Base-by-base conservation (phyloP, 2,888 invertebrate genomes). In the Gandaritis pyraliata region DNA sequence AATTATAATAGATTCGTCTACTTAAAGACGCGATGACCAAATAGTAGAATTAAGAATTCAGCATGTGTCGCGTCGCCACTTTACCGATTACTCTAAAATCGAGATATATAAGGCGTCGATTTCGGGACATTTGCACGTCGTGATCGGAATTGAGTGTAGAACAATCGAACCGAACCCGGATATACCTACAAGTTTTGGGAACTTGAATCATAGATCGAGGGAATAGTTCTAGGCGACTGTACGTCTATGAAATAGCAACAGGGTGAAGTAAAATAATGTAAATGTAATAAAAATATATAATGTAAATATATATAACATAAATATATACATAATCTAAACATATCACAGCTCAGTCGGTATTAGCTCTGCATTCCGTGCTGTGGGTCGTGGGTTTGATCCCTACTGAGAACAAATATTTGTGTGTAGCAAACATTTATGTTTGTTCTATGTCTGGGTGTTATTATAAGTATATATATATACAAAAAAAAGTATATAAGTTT, bases 21-120 rank as follows among this genome's bases (percentile, higher is more conserved):
- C 33, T 52, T 30, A 15, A 66, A 71, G 70, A 58, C 66, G 4
- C 38, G 38, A 43, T 16, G 43, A 13, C 11, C 43, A 43, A 43
- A 43, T 10, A 13, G 6, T 29, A 13, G 13, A 48, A 48, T 48
- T 33, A 72, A 47, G 61, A 66, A 90, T 85, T 85, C 88, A 43
- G 23, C 5, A 8, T 61, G 71, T 82, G 85, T 80, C 52, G 64
- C 11, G 5, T 57, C 50, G 68, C 69, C 79, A 81, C 77, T 81
- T 78, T 80, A 80, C 79, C 81, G 85, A 85, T 87, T 84, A 82
- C 82, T 74, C 80, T 80, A 77, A 86, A 86, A 85, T 75, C 73
- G 75, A 83, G 82, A 85, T 82, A 74, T 76, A 85, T 75, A 84
- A 89, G 86, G 87, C 88, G 89, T 86, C 89, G 77, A 88, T 87